Evolutionary conservation across 2,888 invertebrate genomes (phyloP), one percentile per base, ranked within the genome.

Genomic region (Drosophila conformis): DNA sequence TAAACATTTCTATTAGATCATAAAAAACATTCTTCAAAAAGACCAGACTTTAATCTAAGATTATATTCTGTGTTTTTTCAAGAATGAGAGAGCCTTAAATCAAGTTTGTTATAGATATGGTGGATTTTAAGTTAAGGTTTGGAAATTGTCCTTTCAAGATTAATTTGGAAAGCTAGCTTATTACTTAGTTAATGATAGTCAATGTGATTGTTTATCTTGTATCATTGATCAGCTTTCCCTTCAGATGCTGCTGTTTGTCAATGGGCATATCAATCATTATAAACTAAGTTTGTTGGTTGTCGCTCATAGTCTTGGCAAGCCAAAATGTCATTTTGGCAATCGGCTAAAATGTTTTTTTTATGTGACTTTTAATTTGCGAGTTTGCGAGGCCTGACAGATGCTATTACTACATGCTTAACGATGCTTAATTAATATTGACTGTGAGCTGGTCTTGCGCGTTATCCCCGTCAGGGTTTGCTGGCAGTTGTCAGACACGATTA

Each of bases 271-370:
- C 54, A 65, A 52, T 46, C 63, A 68, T 63, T 74, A 69, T 65
- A 75, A 73, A 75, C 73, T 63, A 67, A 38, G 56, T 63, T 81
- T 61, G 69, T 73, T 69, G 70, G 61, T 8, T 29, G 56, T 27
- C n/a, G 56, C 63, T 69, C 59, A 53, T 21, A 35, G 10, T 52
- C 61, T 25, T 52, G 66, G 54, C 27, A 33, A 38, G 15, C 27
- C 46, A 51, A 35, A 54, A 36, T 54, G 25, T 11, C 53, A 52
- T 51, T 21, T 46, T 48, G 58, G 8, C 49, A 58, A 59, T 48
- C 57, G 52, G 18, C 36, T 54, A 38, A 68, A 67, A 59, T 42
- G 49, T 42, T 4, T 10, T 57, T 51, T 27, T 21, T 38, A 13
- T 49, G 13, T 60, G 33, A 31, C 18, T 66, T 68, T 54, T 38